These are phyloP conservation scores for Apamea crenata DNA, from an alignment of 2,888 invertebrate species.

Conservation along the genomic window DNA sequence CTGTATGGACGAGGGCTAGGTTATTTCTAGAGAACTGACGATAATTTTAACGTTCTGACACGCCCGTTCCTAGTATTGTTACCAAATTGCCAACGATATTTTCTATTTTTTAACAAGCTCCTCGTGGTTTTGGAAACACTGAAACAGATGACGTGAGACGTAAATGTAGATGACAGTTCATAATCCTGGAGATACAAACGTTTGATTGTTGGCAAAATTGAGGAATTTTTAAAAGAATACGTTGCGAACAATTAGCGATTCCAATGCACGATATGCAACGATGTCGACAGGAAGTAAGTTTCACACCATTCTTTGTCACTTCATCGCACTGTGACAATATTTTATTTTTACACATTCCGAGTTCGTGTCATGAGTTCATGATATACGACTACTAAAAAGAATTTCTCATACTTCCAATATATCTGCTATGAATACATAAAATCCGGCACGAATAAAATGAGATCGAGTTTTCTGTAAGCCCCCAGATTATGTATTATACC, in stretches of 20 bases:
- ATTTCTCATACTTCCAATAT: conserved; percentile 16
- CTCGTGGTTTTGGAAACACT: conserved; percentile 4
- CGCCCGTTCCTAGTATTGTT: conserved; percentile 71
- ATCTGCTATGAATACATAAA: conserved; percentile 30
- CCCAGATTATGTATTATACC: neutral
- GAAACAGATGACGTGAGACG: conserved; percentile 16
- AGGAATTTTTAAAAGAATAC: conserved; percentile 53
- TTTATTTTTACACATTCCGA: conserved; percentile 58
- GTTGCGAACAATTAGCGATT: conserved; percentile 49
- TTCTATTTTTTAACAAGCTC: conserved; percentile 55
- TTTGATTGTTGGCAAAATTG: conserved; percentile 31
- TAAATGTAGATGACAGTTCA: conserved; percentile 1
- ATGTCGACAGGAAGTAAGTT: conserved; percentile 61
- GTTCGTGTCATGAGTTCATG: conserved; percentile 27
- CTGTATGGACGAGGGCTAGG: conserved; percentile 71
- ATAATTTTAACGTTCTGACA: conserved; percentile 76
- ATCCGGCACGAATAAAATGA: neutral
- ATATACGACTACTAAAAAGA: conserved; percentile 4
- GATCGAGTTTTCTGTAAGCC: neutral
- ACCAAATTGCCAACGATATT: conserved; percentile 57
- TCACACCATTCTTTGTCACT: conserved; percentile 57
- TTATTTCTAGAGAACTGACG: conserved; percentile 76
- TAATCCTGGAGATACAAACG: conserved; percentile 1
- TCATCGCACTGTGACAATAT: conserved; percentile 47
- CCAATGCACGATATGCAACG: conserved; percentile 42